phyloP scores from a whole-genome alignment of 2,113 vertebrate species.

The Erpornis zantholeuca region DNA sequence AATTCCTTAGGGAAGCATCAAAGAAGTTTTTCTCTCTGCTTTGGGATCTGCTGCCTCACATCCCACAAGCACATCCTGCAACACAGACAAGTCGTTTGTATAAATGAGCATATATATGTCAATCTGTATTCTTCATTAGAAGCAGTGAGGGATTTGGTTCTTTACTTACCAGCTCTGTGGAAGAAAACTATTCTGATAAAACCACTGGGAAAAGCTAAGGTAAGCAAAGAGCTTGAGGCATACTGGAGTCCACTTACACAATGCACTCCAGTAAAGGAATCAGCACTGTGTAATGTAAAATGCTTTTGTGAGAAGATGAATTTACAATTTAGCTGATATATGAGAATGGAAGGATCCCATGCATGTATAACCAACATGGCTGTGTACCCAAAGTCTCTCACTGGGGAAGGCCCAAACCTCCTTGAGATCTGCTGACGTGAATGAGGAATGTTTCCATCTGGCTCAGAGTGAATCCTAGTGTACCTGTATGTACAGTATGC shows the following conservation, averaged over 20 bases:
- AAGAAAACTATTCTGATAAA: background rate
- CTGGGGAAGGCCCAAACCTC: background rate
- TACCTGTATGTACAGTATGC: background rate
- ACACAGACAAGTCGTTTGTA: background rate
- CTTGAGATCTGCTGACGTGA: background rate
- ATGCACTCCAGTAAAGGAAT: background rate
- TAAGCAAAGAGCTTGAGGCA: background rate
- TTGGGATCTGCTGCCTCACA: background rate
- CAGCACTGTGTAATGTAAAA: background rate
- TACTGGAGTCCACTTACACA: background rate
- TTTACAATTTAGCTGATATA: background rate
- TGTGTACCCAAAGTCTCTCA: background rate
- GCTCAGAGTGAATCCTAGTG: background rate
- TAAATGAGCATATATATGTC: background rate
- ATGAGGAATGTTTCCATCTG: background rate
- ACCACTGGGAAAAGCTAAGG: background rate
- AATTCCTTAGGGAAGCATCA: background rate
- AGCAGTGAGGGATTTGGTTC: background rate
- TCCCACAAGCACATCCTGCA: background rate
- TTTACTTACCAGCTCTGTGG: background rate
- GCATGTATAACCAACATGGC: background rate
- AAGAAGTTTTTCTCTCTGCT: background rate
- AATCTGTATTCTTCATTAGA: background rate
- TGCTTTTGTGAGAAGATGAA: background rate
- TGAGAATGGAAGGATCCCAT: background rate